Evolutionary conservation across 1,140 invertebrate species (phyloP).

Genomic region (Amphibalanus amphitrite): DNA sequence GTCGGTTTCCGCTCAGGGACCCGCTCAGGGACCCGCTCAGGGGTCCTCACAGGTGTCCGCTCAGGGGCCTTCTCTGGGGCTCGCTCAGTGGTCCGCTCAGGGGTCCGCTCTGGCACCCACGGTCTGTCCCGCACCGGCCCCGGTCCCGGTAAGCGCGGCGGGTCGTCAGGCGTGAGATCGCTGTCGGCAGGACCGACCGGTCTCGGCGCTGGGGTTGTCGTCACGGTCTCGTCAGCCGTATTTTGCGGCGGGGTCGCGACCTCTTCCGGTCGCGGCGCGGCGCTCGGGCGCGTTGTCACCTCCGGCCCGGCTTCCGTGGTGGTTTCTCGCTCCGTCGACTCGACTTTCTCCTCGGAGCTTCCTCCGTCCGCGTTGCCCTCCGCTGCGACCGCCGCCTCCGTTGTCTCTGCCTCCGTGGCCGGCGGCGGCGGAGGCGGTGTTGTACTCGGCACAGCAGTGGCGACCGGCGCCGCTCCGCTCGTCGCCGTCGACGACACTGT

Average conservation of each 20-base stretch:
- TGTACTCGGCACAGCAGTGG: neutral
- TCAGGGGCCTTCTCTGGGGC: too few species aligned
- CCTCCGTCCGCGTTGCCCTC: neutral
- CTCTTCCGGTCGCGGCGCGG: neutral
- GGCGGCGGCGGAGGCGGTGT: neutral
- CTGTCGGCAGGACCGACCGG: neutral
- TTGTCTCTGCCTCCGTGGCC: neutral
- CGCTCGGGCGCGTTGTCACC: neutral
- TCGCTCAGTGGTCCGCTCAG: too few species aligned
- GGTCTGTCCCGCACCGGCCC: too few species aligned
- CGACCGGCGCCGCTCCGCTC: constrained; percentile 11
- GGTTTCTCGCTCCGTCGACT: neutral
- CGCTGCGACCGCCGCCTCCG: neutral
- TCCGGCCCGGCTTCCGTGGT: constrained; percentile 1
- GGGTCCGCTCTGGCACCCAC: too few species aligned
- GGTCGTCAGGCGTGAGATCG: too few species aligned
- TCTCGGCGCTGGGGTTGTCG: constrained; percentile 7
- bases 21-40: too few species aligned
- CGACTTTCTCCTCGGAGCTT: neutral
- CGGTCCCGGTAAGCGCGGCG: too few species aligned
- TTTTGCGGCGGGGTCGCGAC: constrained; percentile 13
- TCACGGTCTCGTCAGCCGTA: constrained; percentile 17
- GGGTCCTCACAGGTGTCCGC: too few species aligned
- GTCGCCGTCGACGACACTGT: constrained; percentile 2
- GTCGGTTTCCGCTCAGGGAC: too few species aligned